Percentiles rank a stretch among this genome's conserved stretches.
Conservation (phyloP, 2,888 invertebrate genomes). For the Toxonevra muliebris region DNA sequence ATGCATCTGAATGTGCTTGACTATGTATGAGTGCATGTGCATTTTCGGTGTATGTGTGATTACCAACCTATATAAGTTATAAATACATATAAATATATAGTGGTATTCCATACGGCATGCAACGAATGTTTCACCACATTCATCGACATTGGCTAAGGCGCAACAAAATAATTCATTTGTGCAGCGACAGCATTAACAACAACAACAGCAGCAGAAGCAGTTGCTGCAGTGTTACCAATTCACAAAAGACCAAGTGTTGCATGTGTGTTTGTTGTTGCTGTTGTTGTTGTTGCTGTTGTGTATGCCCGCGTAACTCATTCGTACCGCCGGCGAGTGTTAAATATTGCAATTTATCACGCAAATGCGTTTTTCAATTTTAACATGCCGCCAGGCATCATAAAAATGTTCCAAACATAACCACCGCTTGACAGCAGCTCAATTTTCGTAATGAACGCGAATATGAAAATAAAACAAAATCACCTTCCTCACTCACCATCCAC, state of each 20-base stretch:
- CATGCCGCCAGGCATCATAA: conserved; percentile 64
- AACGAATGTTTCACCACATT: conserved; percentile 6
- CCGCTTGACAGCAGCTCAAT: conserved; percentile 46
- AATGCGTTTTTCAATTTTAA: conserved; percentile 65
- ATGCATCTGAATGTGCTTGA: conserved; percentile 26
- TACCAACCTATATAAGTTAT: no score
- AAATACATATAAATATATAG: no score
- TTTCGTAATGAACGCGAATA: conserved; percentile 40
- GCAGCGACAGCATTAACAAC: conserved; percentile 38
- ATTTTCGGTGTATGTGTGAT: no score
- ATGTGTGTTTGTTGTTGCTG: conserved; percentile 19
- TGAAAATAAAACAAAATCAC: conserved; percentile 18
- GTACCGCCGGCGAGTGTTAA: conserved; percentile 33
- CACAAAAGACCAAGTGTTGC: conserved; percentile 17
- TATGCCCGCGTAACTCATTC: conserved; percentile 40
- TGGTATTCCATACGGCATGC: background rate
- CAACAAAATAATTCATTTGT: conserved; percentile 54
- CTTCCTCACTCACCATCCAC: no score
- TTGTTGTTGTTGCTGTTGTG: conserved; percentile 29
- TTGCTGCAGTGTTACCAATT: no score
- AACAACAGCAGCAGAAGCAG: conserved; percentile 24
- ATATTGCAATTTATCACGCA: conserved; percentile 58
- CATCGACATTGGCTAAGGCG: conserved; percentile 46
- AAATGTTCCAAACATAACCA: conserved; percentile 44
- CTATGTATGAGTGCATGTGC: background rate